These are phyloP conservation scores for Cnemophilus loriae DNA, from an alignment of 2,113 vertebrate genomes.

Conservation along the genomic window DNA sequence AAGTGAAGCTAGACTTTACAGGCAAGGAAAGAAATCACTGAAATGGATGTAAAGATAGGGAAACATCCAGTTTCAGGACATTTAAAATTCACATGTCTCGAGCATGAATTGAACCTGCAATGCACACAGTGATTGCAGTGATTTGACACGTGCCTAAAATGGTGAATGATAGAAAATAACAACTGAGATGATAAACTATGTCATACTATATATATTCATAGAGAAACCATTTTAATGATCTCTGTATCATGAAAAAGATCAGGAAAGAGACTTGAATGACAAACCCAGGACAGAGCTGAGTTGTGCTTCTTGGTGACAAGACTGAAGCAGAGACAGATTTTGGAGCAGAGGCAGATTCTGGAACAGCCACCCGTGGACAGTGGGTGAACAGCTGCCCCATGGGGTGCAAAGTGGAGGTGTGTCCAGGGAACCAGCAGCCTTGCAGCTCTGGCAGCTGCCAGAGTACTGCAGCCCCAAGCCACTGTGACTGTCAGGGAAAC, in stretches of 20 bases:
- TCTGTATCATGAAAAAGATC: neutral
- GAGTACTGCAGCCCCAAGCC: neutral
- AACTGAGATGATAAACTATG: neutral
- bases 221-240: neutral
- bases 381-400: rapidly evolving
- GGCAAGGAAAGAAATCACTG: neutral
- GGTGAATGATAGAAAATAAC: neutral
- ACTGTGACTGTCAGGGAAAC: neutral
- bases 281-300: neutral
- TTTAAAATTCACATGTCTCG: neutral
- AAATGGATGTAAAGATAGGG: neutral
- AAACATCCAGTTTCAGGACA: neutral
- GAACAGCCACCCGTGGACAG: neutral
- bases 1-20: neutral
- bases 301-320: neutral
- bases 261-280: neutral
- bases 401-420: neutral
- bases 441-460: neutral
- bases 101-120: neutral
- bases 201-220: neutral
- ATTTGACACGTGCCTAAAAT: neutral
- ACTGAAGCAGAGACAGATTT: neutral
- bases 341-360: neutral
- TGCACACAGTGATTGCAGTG: neutral
- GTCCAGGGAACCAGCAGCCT: neutral